These are phyloP conservation scores for Phoenicopterus ruber DNA, from an alignment of 2,113 vertebrate species.

Conservation along the genomic window DNA sequence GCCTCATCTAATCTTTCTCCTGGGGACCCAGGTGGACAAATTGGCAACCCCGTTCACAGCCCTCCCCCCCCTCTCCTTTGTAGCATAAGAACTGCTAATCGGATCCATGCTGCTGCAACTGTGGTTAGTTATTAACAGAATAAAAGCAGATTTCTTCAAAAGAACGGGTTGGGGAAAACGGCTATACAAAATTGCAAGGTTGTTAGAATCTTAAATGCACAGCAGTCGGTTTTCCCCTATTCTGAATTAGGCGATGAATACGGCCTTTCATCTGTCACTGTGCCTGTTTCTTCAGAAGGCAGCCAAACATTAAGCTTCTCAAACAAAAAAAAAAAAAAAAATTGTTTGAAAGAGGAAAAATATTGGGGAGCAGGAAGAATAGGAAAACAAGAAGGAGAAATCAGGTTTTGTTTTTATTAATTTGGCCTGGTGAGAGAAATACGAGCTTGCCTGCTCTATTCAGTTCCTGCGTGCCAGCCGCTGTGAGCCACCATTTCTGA, in stretches of 20 bases:
- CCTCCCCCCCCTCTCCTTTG: slow-evolving; percentile 66
- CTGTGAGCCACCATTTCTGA: slow-evolving; percentile 39
- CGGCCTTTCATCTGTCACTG: slow-evolving; percentile 79
- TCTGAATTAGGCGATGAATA: slow-evolving; percentile 78
- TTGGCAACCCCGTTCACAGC: slow-evolving; percentile 76
- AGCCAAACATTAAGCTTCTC: slow-evolving; percentile 78
- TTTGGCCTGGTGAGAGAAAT: slow-evolving; percentile 69
- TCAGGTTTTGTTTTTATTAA: slow-evolving; percentile 77
- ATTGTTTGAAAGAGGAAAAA: slow-evolving; percentile 70
- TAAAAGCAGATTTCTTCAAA: slow-evolving; percentile 84
- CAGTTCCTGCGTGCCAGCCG: not conserved
- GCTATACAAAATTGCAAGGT: slow-evolving; percentile 81
- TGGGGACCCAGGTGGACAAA: slow-evolving; percentile 80
- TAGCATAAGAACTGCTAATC: slow-evolving; percentile 79
- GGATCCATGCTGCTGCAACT: slow-evolving; percentile 82
- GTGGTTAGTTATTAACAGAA: slow-evolving; percentile 82
- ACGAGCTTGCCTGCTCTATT: slow-evolving; percentile 42
- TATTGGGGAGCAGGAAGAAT: slow-evolving; percentile 72
- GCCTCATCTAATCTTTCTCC: slow-evolving; percentile 74
- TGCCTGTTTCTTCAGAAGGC: slow-evolving; percentile 74
- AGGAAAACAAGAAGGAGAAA: slow-evolving; percentile 49
- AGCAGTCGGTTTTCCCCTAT: slow-evolving; percentile 74
- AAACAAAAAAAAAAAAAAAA: slow-evolving; percentile 48
- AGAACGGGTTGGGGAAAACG: slow-evolving; percentile 72
- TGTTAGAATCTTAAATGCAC: slow-evolving; percentile 82